Evolutionary conservation across 2,888 invertebrate genomes (phyloP).

Genomic region (Drosophila ezoana): DNA sequence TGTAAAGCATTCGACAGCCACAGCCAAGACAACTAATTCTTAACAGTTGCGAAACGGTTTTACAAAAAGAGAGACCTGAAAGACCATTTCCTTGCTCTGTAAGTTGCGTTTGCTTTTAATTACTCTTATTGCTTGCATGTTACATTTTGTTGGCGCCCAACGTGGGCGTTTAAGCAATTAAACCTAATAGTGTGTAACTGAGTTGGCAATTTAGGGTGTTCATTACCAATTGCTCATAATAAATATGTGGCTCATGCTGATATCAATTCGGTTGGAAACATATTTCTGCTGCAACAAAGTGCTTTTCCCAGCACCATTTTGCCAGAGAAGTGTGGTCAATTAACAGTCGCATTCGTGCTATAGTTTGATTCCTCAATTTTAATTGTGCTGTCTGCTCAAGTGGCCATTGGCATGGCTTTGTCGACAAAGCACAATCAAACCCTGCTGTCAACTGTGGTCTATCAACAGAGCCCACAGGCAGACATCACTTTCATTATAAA

Average conservation of each 20-base stretch:
- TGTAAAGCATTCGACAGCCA: not conserved
- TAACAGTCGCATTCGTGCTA: slow-evolving; percentile 8
- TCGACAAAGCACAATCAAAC: slow-evolving; percentile 6
- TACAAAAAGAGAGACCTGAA: no score
- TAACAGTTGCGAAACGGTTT: not conserved
- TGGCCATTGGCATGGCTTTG: slow-evolving; percentile 9
- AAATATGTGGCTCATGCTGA: no score
- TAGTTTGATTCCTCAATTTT: not conserved
- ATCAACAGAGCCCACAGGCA: not conserved
- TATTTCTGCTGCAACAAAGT: not conserved
- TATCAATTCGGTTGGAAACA: no score
- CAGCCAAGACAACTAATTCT: not conserved
- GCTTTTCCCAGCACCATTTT: not conserved
- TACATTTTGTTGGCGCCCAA: not conserved
- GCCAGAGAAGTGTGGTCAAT: not conserved
- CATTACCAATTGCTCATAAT: no score
- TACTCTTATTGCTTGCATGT: not conserved
- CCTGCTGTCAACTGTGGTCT: slow-evolving; percentile 10
- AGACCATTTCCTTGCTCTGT: not conserved
- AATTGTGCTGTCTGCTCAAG: slow-evolving; percentile 12
- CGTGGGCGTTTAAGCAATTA: not conserved
- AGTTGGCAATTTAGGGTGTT: no score
- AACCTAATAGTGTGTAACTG: no score
- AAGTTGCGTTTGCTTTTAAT: not conserved
- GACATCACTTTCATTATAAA: slow-evolving; percentile 19